phyloP scores from a whole-genome alignment of 2,797 vertebrate genomes.

The Myotis myotis region DNA sequence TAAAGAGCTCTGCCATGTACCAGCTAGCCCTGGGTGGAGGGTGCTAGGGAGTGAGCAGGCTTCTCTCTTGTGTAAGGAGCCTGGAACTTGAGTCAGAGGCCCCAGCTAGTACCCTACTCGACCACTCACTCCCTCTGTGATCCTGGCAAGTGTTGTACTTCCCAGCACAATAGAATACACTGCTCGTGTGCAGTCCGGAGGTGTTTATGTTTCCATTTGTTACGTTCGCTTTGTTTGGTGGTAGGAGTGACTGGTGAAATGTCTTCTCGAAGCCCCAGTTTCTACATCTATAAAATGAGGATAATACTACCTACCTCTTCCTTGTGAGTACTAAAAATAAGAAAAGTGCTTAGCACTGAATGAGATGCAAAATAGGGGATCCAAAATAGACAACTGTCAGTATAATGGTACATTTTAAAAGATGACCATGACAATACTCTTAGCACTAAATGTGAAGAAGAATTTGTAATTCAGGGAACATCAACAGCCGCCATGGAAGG shows the following conservation, averaged over 20 bases:
- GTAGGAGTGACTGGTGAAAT: background rate
- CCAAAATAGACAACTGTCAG: background rate
- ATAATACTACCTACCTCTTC: background rate
- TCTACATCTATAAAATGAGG: background rate
- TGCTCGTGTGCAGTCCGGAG: background rate
- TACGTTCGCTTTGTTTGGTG: background rate
- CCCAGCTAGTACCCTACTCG: rapidly evolving
- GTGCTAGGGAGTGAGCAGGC: background rate
- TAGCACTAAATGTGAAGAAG: background rate
- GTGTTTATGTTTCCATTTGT: background rate
- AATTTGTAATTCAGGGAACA: background rate
- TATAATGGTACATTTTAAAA: background rate
- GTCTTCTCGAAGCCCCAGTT: background rate
- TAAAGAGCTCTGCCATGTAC: background rate
- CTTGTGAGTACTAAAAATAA: background rate
- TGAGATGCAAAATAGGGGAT: background rate
- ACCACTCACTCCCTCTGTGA: no score
- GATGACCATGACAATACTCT: background rate
- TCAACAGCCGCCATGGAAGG: background rate
- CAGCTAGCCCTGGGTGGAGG: rapidly evolving
- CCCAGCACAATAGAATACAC: background rate
- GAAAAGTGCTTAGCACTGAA: background rate
- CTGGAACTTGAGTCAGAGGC: background rate
- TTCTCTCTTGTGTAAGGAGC: background rate
- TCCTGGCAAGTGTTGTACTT: rapidly evolving